Evolutionary conservation across 2,113 vertebrate genomes (phyloP).

Genomic region (Paedocypris sp.): DNA sequence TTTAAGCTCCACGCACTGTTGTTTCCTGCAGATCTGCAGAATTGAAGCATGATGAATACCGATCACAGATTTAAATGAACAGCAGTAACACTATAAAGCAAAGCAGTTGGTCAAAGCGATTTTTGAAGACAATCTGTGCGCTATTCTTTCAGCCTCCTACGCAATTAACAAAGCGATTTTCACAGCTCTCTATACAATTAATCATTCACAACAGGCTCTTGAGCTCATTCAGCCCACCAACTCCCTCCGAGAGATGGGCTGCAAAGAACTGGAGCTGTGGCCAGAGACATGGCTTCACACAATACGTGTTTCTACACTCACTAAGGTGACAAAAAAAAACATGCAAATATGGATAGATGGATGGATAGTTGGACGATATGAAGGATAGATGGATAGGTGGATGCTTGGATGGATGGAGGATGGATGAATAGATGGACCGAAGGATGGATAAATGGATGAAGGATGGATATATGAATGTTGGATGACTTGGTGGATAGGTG

Average conservation of each 20-base stretch:
- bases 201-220: slow-evolving; percentile 2
- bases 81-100: background rate
- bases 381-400: too few relatives aligned
- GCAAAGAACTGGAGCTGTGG: background rate
- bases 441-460: too few relatives aligned
- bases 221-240: background rate
- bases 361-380: too few relatives aligned
- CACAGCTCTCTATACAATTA: slow-evolving; percentile 25
- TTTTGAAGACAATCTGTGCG: background rate
- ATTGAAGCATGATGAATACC: slow-evolving; percentile 21
- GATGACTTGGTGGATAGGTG: too few relatives aligned
- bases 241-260: background rate
- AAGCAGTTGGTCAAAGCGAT: background rate
- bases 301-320: too few relatives aligned
- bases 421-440: too few relatives aligned
- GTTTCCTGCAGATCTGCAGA: slow-evolving; percentile 19
- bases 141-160: slow-evolving; percentile 24
- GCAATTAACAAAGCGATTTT: slow-evolving; percentile 35
- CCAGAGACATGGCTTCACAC: slow-evolving; percentile 1
- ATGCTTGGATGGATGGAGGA: too few relatives aligned
- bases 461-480: too few relatives aligned
- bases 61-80: slow-evolving; percentile 9
- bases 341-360: too few relatives aligned
- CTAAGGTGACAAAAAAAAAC: too few relatives aligned
- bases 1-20: slow-evolving; percentile 9